Evolutionary conservation across 2,113 vertebrate species (phyloP).

Genomic region (Geothlypis trichas): DNA sequence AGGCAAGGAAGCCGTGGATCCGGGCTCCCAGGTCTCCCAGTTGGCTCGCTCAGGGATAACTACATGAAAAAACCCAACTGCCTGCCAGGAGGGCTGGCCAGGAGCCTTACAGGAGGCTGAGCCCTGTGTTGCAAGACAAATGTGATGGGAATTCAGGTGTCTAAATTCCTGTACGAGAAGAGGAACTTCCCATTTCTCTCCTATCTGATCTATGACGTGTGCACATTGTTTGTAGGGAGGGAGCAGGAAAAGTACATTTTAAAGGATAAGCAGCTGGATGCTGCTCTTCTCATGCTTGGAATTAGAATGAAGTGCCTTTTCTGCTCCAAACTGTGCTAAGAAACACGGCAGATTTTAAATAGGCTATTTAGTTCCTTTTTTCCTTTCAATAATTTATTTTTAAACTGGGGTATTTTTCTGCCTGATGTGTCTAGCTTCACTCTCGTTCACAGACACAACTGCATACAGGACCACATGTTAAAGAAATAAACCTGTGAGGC

Average conservation of each 20-base stretch:
- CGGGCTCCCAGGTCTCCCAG: not conserved
- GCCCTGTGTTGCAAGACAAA: not conserved
- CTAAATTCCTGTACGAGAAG: not conserved
- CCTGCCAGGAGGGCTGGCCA: not conserved
- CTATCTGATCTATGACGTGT: not conserved
- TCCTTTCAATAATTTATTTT: not conserved
- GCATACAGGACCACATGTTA: not conserved
- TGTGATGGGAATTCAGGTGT: not conserved
- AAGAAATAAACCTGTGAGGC: not conserved
- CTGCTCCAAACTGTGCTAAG: not conserved
- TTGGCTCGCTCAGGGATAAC: not conserved
- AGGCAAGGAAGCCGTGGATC: not conserved
- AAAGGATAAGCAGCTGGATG: not conserved
- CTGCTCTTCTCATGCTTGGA: not conserved
- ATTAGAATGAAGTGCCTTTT: not conserved
- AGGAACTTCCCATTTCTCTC: not conserved
- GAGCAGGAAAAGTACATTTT: not conserved
- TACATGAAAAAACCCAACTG: not conserved
- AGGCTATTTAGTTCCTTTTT: not conserved
- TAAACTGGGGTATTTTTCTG: not conserved
- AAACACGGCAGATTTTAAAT: not conserved
- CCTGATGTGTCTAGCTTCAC: not conserved
- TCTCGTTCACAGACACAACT: not conserved
- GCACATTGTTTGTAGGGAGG: not conserved
- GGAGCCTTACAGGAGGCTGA: not conserved